These are phyloP conservation scores for Hartigia nigra DNA, from an alignment of 2,888 invertebrate genomes.

Conservation along the genomic window DNA sequence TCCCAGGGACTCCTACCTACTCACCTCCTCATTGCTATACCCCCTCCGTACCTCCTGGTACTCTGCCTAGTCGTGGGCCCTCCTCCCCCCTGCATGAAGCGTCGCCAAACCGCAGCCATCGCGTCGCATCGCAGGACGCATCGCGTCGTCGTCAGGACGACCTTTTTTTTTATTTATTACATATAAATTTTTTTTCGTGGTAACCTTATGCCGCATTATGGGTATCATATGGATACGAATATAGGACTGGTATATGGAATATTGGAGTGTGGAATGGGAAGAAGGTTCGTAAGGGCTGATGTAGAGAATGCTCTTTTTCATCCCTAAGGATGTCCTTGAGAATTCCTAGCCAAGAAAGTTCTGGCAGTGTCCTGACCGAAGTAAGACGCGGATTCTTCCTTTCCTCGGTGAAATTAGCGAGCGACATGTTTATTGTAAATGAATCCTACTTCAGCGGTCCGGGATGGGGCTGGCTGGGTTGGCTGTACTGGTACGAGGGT, in stretches of 20 bases:
- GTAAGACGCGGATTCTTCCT: conserved; percentile 18
- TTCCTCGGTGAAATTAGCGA: conserved; percentile 54
- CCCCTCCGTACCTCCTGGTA: conserved; percentile 11
- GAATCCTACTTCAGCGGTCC: conserved; percentile 52
- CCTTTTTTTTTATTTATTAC: conserved; percentile 18
- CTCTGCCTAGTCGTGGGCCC: conserved; percentile 2
- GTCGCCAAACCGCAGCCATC: conserved; percentile 60
- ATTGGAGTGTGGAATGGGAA: neutral
- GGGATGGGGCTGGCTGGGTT: conserved; percentile 20
- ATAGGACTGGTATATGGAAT: neutral
- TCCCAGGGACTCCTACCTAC: neutral
- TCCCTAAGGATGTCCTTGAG: neutral
- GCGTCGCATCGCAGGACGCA: conserved; percentile 29
- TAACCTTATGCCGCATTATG: neutral
- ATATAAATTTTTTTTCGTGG: conserved; percentile 19
- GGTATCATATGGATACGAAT: neutral
- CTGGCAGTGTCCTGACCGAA: neutral
- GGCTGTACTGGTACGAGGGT: conserved; percentile 22
- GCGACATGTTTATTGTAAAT: conserved; percentile 65
- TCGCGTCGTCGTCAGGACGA: conserved; percentile 15
- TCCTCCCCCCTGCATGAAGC: conserved; percentile 45
- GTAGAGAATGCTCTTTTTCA: neutral
- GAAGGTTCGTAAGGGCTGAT: neutral
- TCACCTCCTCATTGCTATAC: conserved; percentile 1
- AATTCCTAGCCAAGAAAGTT: neutral